Base-by-base conservation (phyloP, 2,888 invertebrate species). In the Eugnorisma glareosa region DNA sequence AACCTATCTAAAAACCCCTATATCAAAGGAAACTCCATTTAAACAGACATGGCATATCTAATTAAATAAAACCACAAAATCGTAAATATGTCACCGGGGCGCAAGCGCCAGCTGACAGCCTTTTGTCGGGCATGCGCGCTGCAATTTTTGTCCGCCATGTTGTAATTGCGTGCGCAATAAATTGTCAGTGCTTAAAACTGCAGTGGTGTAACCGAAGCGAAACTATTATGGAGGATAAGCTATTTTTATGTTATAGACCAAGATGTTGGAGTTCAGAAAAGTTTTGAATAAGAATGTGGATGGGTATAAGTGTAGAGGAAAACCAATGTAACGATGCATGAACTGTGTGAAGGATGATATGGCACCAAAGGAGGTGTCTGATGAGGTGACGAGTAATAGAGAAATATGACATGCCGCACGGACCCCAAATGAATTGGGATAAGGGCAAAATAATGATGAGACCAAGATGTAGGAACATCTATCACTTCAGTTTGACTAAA, bases 131-230 rank as follows among this genome's bases (percentile, higher is more conserved):
- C 87, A 79, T 84, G 83, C 85, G 86, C 83, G 40, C 51, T 84
- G 92, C 90, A 89, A 92, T 92, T 91, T 92, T 91, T 90, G 90
- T 86, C 85, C 83, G 90, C 91, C 91, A 92, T 93, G 81, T 93
- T 94, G 93, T 91, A 90, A 93, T 91, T 91, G 92, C 90, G 89
- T 85, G 83, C 84, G 89, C 86, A 84, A 88, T 86, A 88, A 89
- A 88, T 86, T 83, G 78, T 73, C 70, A 77, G 78, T 76, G 68
- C 76, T 77, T 82, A 84, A 77, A 76, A 76, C 54, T 79, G 68
- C 37, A 18, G 37, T 66, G 40, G n/a, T 63, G 35, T 51, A 81
- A 37, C 15, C 35, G 7, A 35, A 78, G 87, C 75, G 31, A 67
- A 13, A 48, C 57, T 75, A 15, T 64, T 37, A 1, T 5, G 24